These are phyloP conservation scores for Stichopus horrens DNA, from an alignment of 53 echinoderm and acorn worm species.

Conservation along the genomic window DNA sequence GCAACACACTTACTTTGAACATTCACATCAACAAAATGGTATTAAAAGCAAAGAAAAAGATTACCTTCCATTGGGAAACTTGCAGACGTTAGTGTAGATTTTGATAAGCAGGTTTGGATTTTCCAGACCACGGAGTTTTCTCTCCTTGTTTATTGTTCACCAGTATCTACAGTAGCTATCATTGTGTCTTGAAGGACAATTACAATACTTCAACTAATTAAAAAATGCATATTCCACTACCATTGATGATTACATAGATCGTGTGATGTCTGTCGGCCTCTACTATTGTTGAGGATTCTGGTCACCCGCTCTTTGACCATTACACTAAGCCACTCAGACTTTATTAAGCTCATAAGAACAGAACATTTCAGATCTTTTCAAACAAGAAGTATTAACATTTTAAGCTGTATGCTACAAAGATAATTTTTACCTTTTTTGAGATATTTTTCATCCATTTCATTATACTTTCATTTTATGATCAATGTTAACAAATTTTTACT, in stretches of 20 bases:
- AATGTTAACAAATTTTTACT: background rate
- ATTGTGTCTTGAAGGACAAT: constrained; percentile 7
- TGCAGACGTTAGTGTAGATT: constrained; percentile 3
- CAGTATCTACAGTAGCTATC: constrained; percentile 2
- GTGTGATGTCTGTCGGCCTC: background rate
- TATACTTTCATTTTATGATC: background rate
- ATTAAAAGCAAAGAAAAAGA: background rate
- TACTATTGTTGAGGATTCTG: constrained; percentile 4
- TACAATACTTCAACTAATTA: background rate
- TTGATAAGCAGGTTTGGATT: constrained; percentile 9
- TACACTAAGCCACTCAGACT: background rate
- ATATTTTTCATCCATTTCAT: background rate
- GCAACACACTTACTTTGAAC: background rate
- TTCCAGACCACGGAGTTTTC: constrained; percentile 1
- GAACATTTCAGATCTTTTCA: background rate
- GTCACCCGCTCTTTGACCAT: background rate
- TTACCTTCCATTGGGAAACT: background rate
- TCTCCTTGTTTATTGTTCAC: background rate
- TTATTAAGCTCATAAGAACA: background rate
- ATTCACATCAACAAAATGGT: background rate
- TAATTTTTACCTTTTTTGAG: constrained; percentile 12
- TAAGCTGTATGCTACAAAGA: constrained; percentile 9
- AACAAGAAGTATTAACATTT: constrained; percentile 9
- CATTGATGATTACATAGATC: constrained; percentile 6
- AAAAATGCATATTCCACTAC: background rate